phyloP scores from a whole-genome alignment of 2,797 vertebrate genomes.

The Rhyacichthys aspro region DNA sequence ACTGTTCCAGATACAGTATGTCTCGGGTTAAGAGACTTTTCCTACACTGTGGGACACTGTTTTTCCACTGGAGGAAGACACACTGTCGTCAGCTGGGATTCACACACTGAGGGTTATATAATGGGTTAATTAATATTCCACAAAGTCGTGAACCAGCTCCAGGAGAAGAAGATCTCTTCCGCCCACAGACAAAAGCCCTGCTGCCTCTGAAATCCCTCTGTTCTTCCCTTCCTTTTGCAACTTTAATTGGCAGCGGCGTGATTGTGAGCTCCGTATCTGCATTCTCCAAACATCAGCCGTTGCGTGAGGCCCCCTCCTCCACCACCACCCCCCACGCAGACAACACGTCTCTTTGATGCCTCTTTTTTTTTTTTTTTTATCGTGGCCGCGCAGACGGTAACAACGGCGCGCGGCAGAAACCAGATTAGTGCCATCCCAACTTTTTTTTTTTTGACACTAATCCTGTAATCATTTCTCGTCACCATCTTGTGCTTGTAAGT shows the following conservation, averaged over 20 bases:
- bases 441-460: constrained; percentile 48
- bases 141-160: constrained; percentile 60
- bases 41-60: constrained; percentile 18
- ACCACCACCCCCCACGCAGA: constrained; percentile 35
- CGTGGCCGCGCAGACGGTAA: constrained; percentile 41
- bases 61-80: constrained; percentile 40
- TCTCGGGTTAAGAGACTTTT: constrained; percentile 1
- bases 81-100: constrained; percentile 47
- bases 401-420: constrained; percentile 25
- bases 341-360: constrained; percentile 53
- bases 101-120: constrained; percentile 71
- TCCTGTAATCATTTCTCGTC: constrained; percentile 36
- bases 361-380: constrained; percentile 53
- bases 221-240: constrained; percentile 45
- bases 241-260: constrained; percentile 72
- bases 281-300: constrained; percentile 65
- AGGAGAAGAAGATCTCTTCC: constrained; percentile 71
- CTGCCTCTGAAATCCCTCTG: constrained; percentile 65
- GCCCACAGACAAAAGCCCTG: constrained; percentile 67
- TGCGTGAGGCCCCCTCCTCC: constrained; percentile 37
- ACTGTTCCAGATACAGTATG: not conserved
- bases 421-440: constrained; percentile 35
- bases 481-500: constrained; percentile 31
- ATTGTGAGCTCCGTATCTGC: constrained; percentile 61
- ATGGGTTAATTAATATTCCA: constrained; percentile 78